A percentile compares a stretch with the other conserved stretches of the same genome.
phyloP scores from a whole-genome alignment of 2,797 vertebrate genomes.

The Epinephelus awoara region DNA sequence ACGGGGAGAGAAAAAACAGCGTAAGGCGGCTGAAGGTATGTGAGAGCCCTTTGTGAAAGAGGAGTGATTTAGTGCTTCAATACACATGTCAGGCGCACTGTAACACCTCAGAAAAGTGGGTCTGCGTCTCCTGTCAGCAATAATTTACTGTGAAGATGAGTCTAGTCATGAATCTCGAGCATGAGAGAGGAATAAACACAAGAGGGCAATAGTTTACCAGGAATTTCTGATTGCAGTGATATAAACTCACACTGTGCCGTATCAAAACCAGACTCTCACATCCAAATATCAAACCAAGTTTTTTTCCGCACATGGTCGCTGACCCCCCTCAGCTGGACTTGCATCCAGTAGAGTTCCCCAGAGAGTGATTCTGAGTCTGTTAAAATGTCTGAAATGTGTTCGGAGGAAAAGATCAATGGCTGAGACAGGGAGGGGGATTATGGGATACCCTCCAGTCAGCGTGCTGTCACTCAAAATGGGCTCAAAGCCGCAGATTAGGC shows the following conservation, averaged over 20 bases:
- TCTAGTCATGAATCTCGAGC: constrained; percentile 47
- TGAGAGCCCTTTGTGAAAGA: constrained; percentile 53
- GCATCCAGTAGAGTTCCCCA: constrained; percentile 42
- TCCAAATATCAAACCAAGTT: constrained; percentile 44
- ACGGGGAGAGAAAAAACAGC: constrained; percentile 23
- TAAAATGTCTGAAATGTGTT: constrained; percentile 66
- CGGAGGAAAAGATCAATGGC: constrained; percentile 63
- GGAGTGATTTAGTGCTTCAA: constrained; percentile 66
- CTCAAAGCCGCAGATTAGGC: constrained; percentile 58
- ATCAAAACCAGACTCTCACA: constrained; percentile 60
- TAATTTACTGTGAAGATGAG: constrained; percentile 57
- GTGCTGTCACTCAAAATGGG: constrained; percentile 64
- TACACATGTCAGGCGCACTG: constrained; percentile 55
- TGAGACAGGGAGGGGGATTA: constrained; percentile 49
- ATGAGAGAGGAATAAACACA: constrained; percentile 80
- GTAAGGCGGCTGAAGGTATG: constrained; percentile 54
- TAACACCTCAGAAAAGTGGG: constrained; percentile 66
- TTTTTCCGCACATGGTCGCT: constrained; percentile 36
- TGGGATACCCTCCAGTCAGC: constrained; percentile 65
- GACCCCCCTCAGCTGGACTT: constrained; percentile 22
- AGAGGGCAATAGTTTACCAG: constrained; percentile 86
- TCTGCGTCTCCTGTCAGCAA: constrained; percentile 52
- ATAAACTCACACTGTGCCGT: constrained; percentile 31
- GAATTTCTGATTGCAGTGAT: constrained; percentile 65
- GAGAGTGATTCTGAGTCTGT: constrained; percentile 47